Percentiles rank a stretch among this genome's conserved stretches.
These are phyloP conservation scores for Datnioides undecimradiatus DNA, from an alignment of 2,113 vertebrate species.

Conservation along the genomic window DNA sequence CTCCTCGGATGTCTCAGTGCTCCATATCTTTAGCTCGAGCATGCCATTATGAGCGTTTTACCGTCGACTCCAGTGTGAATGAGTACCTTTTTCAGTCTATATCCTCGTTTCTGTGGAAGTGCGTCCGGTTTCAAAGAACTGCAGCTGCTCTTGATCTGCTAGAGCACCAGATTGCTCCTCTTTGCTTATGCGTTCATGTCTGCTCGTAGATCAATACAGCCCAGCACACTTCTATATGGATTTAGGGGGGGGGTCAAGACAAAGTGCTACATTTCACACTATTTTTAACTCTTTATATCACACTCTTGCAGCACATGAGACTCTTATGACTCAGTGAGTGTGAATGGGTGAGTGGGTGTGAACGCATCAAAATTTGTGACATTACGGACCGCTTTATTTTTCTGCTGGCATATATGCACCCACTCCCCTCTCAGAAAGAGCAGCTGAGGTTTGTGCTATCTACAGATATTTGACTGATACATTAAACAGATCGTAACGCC, in stretches of 20 bases:
- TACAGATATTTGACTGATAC: constrained; percentile 25
- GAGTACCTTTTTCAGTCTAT: constrained; percentile 56
- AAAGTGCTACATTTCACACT: constrained; percentile 54
- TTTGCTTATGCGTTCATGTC: constrained; percentile 71
- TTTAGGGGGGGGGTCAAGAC: constrained; percentile 49
- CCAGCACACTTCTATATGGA: constrained; percentile 62
- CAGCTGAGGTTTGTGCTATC: constrained; percentile 33
- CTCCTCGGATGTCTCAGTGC: constrained; percentile 48
- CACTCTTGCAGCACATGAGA: constrained; percentile 32
- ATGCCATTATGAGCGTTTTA: constrained; percentile 47
- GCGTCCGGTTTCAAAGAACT: constrained; percentile 75
- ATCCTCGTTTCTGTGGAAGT: constrained; percentile 63
- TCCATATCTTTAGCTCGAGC: constrained; percentile 26
- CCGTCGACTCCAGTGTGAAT: constrained; percentile 2
- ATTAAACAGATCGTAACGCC: constrained; percentile 24
- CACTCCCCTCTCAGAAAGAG: not conserved
- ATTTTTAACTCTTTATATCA: constrained; percentile 58
- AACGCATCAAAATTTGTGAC: constrained; percentile 60
- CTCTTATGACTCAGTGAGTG: constrained; percentile 21
- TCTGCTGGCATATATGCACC: constrained; percentile 13
- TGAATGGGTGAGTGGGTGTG: constrained; percentile 53
- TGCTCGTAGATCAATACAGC: constrained; percentile 81
- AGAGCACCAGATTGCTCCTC: constrained; percentile 66
- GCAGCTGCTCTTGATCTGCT: constrained; percentile 76
- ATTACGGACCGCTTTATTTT: constrained; percentile 58